Base-by-base conservation (phyloP, 2,888 invertebrate species). In the Lasioglossum zephyrum region DNA sequence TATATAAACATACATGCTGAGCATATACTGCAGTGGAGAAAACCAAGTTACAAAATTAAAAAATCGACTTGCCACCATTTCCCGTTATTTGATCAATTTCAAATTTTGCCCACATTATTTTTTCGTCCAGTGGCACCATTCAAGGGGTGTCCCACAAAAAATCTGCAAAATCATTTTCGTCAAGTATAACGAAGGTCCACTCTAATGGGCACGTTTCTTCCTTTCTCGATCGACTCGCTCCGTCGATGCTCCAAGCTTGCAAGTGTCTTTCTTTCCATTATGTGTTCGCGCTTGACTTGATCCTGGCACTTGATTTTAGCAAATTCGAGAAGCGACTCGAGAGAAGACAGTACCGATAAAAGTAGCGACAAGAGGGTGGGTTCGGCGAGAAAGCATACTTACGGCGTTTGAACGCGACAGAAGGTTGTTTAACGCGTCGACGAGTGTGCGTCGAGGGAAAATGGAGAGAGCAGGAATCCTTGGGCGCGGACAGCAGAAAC, bases 401-500 rank as follows among this genome's bases (percentile, higher is more conserved):
- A 60, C 13, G n/a, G 18, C 36, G 66, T 31, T 66, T 18, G 16
- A 66, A 31, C 66, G 66, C 3, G 36, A 66, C 36, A 36, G 60
- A 16, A 16, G 11, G 5, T 69, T 6, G 39, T 39, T 9, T 13
- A 16, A 39, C 39, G 22, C 69, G 69, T 44, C 70, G 41, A 44
- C 9, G 41, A 39, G 47, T 16, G 26, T 26, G 60, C 60, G 60
- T 60, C 5, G n/a, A 8, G 72, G 26, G 0, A n/a, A 26, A 44
- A 41, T 41, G 13, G 36, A 63, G 47, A 73, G 57, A 57, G 39
- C 47, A 57, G 22, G n/a, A 72, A 78, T 77, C 18, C 47, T 73
- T 75, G 16, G 80, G 73, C 16, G 39, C 41, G 77, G 82, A 66
- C 13, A n/a, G 41, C 26, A 57, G 73, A 49, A 69, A 60, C 36